Evolutionary conservation across 92 coral and sea anemone species (phyloP), one percentile per base, ranked within the genome.

Genomic region (Micromussa lordhowensis): DNA sequence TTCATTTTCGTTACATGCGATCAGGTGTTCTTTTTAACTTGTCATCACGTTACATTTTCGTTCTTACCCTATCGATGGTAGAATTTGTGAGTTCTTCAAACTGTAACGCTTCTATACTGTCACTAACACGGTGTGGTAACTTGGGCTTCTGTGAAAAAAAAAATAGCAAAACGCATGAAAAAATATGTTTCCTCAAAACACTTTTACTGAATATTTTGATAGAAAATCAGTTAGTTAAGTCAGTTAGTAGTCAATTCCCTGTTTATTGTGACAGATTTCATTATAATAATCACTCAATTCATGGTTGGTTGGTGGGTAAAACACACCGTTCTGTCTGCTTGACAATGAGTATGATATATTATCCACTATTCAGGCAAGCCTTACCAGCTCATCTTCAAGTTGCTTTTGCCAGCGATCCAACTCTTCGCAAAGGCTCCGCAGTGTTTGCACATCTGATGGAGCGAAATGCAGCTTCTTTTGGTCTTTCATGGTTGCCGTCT

Each of bases 31-130:
- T 44, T 44, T 44, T 44, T 8, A 44, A 5, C 51, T 12, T 1
- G 51, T 9, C 12, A 44, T 44, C 12, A 0, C 51, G 22, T 3
- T 19, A 3, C 24, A 58, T 24, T 63, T 63, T 24, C 69, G 29
- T 24, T 17, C 85, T 82, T 68, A 82, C 85, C 85, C 85, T 40
- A 34, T 68, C 61, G 32, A 48, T 68, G 69, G 35, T 38, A 40
- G 85, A 66, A 38, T 81, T 31, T 28, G 85, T 38, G 76, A 81
- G 76, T 26, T 81, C 68, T 48, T 64, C 32, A 81, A 81, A 81
- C 15, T 64, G 35, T 26, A 81, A 66, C 4, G 4, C 7, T 22
- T 81, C 30, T 34, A 66, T 22, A 55, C 44, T 14, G 5, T 81
- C 26, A 13, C 5, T n/a, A 4, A 81, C 61, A n/a, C 9, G 68